Evolutionary conservation across 2,113 vertebrate genomes (phyloP).

Genomic region (Pterocles burchelli): DNA sequence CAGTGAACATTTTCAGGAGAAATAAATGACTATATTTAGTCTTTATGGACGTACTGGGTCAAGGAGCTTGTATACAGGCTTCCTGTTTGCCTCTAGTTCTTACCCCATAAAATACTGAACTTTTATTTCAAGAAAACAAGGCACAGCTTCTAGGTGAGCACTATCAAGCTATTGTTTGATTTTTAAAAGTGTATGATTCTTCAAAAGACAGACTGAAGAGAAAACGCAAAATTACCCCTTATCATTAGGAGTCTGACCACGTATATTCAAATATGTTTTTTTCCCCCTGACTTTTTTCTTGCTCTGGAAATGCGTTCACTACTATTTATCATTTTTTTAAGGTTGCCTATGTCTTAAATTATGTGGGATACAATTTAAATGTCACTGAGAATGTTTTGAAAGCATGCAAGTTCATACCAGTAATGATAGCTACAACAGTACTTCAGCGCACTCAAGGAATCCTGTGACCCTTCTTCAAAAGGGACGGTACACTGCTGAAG

Average conservation of each 20-base stretch:
- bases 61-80: background rate
- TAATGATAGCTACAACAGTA: background rate
- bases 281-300: background rate
- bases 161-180: background rate
- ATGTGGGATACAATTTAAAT: background rate
- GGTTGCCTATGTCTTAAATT: background rate
- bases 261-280: background rate
- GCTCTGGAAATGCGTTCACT: background rate
- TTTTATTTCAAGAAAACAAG: background rate
- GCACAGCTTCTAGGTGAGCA: background rate
- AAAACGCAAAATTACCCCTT: background rate
- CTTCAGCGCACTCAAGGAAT: background rate
- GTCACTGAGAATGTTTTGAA: background rate
- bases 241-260: background rate
- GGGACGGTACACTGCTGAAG: background rate
- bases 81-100: background rate
- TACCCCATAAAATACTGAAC: background rate
- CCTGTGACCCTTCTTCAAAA: background rate
- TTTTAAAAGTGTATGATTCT: background rate
- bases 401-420: background rate
- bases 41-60: background rate
- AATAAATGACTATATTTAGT: background rate
- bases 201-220: background rate
- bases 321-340: background rate
- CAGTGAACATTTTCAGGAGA: background rate